Evolutionary conservation across 2,797 vertebrate species (phyloP), one percentile per base, ranked within the genome.

Genomic region (Phaenicophaeus curvirostris): DNA sequence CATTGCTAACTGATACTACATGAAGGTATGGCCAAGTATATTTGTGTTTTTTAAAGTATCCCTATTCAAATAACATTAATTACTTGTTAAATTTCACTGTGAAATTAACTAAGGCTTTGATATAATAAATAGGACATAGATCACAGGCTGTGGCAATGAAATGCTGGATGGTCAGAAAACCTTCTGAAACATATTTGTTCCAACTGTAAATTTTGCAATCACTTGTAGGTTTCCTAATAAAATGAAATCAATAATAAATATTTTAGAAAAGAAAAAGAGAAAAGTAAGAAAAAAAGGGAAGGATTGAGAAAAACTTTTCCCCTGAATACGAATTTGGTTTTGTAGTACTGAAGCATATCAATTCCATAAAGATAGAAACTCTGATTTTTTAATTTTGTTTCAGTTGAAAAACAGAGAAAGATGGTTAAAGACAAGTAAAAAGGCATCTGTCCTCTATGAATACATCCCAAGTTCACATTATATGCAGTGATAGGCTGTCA

Each of bases 301-400:
- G n/a, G 2, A 33, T 37, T 50, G 61, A 66, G 37, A 84, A 65
- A 63, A 5, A 1, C 1, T 4, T 24, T 17, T 3, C 6, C 2
- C 8, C 17, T 5, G 3, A 41, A 41, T 19, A 1, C 63, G 18
- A 66, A 51, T 6, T 62, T 67, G 5, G 4, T 33, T 57, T 84
- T 62, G 18, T 69, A 59, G 13, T 74, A 3, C 5, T 66, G n/a
- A 74, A 75, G 9, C 17, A 33, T 44, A 65, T 20, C 3, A 28
- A 46, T n/a, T 75, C 16, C 48, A 55, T 55, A 39, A 42, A 86
- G 89, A 65, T 46, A 11, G 23, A 61, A 90, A 73, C 30, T 50
- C 33, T 65, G 13, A 50, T 11, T 72, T 81, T 27, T 9, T 1
- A 54, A 54, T 17, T 2, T 51, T 59, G 15, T 71, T 87, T 92